Evolutionary conservation across 2,797 vertebrate species (phyloP).

Genomic region (Clamator glandarius): DNA sequence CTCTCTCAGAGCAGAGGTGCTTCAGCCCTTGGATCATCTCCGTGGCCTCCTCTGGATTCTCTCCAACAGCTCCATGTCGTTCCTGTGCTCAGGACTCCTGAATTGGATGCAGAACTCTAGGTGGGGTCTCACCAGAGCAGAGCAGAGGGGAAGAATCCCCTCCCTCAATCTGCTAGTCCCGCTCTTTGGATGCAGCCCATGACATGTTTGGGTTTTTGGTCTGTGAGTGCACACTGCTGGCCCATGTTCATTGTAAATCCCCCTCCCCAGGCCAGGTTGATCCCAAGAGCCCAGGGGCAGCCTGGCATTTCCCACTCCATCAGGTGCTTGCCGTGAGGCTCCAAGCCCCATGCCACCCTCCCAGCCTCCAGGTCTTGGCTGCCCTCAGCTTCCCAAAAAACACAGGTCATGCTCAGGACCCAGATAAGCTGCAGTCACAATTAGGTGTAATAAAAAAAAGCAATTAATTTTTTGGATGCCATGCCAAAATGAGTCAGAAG

Average conservation of each 20-base stretch:
- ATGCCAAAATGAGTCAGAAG: slow-evolving; percentile 19
- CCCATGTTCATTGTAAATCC: background rate
- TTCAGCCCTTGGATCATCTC: no score
- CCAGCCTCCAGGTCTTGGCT: background rate
- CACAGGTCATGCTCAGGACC: background rate
- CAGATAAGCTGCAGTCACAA: background rate
- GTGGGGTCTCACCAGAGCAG: no score
- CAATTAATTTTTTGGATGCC: slow-evolving; percentile 9
- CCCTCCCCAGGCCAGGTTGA: background rate
- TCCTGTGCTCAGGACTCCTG: no score
- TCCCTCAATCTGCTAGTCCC: no score
- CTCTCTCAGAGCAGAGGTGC: no score
- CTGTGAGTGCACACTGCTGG: no score
- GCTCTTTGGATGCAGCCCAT: no score
- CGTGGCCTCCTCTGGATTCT: no score
- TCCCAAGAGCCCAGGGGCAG: background rate
- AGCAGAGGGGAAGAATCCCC: no score
- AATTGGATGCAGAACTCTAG: no score
- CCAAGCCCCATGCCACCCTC: rapidly evolving
- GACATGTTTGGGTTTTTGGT: no score
- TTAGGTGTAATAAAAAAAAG: slow-evolving; percentile 39
- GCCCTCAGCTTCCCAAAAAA: background rate
- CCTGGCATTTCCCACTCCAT: background rate
- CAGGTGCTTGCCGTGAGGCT: rapidly evolving
- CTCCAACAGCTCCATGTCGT: no score